These are phyloP conservation scores for Danaus plexippus DNA, from an alignment of 1,140 invertebrate species.

Conservation along the genomic window DNA sequence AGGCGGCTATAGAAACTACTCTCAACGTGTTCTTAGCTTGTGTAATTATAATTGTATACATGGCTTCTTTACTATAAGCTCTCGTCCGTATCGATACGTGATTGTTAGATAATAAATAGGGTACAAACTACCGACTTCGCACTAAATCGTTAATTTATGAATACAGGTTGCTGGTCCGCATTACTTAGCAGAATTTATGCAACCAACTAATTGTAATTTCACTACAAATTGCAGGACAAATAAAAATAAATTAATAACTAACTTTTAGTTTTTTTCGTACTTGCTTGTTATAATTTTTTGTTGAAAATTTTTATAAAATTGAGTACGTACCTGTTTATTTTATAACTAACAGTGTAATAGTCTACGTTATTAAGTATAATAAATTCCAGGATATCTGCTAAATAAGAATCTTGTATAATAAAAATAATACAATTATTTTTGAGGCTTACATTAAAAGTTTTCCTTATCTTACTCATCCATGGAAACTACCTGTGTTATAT, in stretches of 20 bases:
- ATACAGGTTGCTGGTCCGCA: constrained; percentile 18
- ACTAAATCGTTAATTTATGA: constrained; percentile 37
- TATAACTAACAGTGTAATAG: no score
- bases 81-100: constrained; percentile 34
- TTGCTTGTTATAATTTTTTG: neutral
- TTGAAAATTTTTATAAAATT: no score
- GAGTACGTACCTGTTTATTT: no score
- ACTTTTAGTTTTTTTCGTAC: neutral
- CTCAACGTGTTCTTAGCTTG: neutral
- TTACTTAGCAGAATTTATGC: constrained; percentile 31
- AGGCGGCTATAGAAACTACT: neutral
- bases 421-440: no score
- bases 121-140: constrained; percentile 26
- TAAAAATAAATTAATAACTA: neutral
- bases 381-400: no score
- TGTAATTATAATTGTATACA: constrained; percentile 2
- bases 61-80: constrained; percentile 21
- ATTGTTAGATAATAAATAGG: constrained; percentile 36
- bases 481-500: no score
- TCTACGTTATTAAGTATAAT: no score
- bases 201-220: neutral
- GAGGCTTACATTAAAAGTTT: no score
- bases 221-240: constrained; percentile 7
- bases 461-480: no score
- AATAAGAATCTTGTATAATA: no score